A percentile compares a stretch with the other conserved stretches of the same genome.
Conservation (phyloP, 2,888 invertebrate genomes). For the Allacma fusca region DNA sequence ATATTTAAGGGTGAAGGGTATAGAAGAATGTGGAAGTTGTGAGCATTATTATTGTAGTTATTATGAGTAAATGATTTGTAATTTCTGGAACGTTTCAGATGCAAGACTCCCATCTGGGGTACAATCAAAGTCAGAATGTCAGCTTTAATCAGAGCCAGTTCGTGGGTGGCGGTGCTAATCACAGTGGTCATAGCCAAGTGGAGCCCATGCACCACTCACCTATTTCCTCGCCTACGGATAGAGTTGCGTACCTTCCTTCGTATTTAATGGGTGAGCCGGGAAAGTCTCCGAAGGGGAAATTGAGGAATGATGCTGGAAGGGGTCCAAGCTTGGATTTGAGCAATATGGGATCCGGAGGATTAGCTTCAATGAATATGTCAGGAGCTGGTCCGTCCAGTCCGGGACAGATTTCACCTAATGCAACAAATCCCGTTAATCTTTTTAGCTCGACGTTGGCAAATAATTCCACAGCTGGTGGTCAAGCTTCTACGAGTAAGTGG, state of each 20-base stretch:
- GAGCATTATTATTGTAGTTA: too few species aligned
- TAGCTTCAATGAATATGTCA: background rate
- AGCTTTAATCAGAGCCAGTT: conserved; percentile 1
- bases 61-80: too few species aligned
- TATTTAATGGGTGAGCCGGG: conserved; percentile 40
- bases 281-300: conserved; percentile 41
- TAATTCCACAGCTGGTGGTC: background rate
- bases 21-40: too few species aligned
- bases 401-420: conserved; percentile 9
- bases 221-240: conserved; percentile 18
- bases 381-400: conserved; percentile 3
- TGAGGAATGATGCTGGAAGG: conserved; percentile 31
- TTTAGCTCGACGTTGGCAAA: conserved; percentile 14
- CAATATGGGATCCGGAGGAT: background rate
- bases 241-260: conserved; percentile 29
- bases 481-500: background rate
- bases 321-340: conserved; percentile 34
- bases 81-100: background rate
- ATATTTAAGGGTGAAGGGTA: too few species aligned
- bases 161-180: background rate
- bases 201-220: conserved; percentile 42
- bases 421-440: background rate
- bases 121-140: background rate
- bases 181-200: background rate
- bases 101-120: background rate